phyloP scores from a whole-genome alignment of 2,797 vertebrate genomes.

The Rhinichthys osculus region DNA sequence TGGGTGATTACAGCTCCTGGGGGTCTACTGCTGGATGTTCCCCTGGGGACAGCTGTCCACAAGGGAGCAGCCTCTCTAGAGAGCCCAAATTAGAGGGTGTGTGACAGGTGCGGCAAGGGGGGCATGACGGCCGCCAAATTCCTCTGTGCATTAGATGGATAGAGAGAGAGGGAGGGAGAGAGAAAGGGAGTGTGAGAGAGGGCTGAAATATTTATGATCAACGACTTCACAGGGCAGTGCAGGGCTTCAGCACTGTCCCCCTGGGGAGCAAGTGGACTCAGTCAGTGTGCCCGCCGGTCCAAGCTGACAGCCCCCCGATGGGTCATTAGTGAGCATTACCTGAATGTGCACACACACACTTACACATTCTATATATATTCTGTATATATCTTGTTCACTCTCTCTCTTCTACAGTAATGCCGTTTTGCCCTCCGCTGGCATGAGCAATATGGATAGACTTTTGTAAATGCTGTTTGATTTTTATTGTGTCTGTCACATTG shows the following conservation, averaged over 20 bases:
- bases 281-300: slow-evolving; percentile 61
- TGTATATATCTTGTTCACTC: slow-evolving; percentile 31
- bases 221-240: slow-evolving; percentile 59
- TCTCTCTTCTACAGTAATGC: slow-evolving; percentile 11
- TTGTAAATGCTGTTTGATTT: slow-evolving; percentile 39
- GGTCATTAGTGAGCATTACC: slow-evolving; percentile 66
- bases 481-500: slow-evolving; percentile 48
- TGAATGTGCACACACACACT: slow-evolving; percentile 43
- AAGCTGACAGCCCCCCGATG: slow-evolving; percentile 64
- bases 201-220: slow-evolving; percentile 68
- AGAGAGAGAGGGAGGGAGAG: slow-evolving; percentile 39
- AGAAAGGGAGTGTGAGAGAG: slow-evolving; percentile 34
- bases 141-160: slow-evolving; percentile 42
- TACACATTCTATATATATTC: slow-evolving; percentile 38
- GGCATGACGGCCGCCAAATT: slow-evolving; percentile 47
- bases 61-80: slow-evolving; percentile 54
- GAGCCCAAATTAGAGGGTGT: slow-evolving; percentile 61
- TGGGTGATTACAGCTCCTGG: slow-evolving; percentile 51
- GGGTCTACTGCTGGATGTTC: slow-evolving; percentile 48
- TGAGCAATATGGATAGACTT: slow-evolving; percentile 11
- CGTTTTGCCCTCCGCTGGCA: slow-evolving; percentile 33
- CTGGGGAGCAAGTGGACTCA: slow-evolving; percentile 62
- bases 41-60: slow-evolving; percentile 56
- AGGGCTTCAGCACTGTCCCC: slow-evolving; percentile 62
- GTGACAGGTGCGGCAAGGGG: slow-evolving; percentile 57